A percentile compares a stretch with the other conserved stretches of the same genome.
phyloP scores from a whole-genome alignment of 1,140 invertebrate species.

The Stratiolaelaps scimitus region DNA sequence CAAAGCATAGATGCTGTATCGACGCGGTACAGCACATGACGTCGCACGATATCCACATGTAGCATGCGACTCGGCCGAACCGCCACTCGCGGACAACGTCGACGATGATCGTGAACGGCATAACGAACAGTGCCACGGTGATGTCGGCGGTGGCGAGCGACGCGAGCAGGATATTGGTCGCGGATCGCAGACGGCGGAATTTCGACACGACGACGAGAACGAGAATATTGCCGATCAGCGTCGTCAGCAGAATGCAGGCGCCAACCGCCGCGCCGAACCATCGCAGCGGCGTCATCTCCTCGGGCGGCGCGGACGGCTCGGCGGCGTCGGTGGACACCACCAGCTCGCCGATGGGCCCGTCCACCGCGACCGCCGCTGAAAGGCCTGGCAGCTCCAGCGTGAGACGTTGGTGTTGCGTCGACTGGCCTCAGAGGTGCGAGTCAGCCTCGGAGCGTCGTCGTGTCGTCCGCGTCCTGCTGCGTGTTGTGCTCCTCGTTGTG shows the following conservation, averaged over 20 bases:
- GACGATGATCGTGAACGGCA: slow-evolving; percentile 65
- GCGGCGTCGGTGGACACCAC: no score
- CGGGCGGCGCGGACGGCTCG: no score
- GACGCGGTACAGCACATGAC: slow-evolving; percentile 58
- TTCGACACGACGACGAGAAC: slow-evolving; percentile 71
- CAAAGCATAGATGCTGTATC: slow-evolving; percentile 79
- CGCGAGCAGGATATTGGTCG: slow-evolving; percentile 67
- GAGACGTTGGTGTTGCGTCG: no score
- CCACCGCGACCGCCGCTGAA: no score
- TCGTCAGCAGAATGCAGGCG: slow-evolving; percentile 39
- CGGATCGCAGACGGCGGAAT: slow-evolving; percentile 57
- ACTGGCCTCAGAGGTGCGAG: no score
- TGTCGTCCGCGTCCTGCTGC: no score
- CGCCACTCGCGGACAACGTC: slow-evolving; percentile 63
- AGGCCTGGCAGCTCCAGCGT: no score
- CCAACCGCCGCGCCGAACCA: slow-evolving; percentile 34
- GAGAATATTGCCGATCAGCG: slow-evolving; percentile 72
- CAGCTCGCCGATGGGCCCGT: no score
- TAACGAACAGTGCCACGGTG: slow-evolving; percentile 59
- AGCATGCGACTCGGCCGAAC: slow-evolving; percentile 67
- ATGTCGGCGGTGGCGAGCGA: slow-evolving; percentile 60
- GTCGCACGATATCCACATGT: slow-evolving; percentile 46
- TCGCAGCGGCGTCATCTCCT: slow-evolving; percentile 5
- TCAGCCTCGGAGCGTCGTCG: no score
- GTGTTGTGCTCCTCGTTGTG: no score